Percentiles rank a stretch among this genome's conserved stretches.
Conservation (phyloP, 2,113 vertebrate species). For the Craseonycteris thonglongyai region DNA sequence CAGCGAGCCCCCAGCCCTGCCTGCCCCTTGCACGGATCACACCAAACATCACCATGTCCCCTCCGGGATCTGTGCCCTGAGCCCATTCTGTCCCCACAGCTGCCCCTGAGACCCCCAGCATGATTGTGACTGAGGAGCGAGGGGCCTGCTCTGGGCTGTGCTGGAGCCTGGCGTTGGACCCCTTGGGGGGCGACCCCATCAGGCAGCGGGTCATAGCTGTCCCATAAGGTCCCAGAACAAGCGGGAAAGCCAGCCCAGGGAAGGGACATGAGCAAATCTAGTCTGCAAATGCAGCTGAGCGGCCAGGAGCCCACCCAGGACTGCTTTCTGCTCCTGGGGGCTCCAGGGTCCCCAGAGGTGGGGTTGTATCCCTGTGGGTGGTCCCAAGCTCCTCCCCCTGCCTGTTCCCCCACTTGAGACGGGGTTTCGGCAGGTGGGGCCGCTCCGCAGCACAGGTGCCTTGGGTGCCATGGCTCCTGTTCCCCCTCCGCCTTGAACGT, state of each 20-base stretch:
- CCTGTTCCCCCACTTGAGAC: neutral
- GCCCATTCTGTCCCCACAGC: neutral
- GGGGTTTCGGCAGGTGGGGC: neutral
- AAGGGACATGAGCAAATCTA: neutral
- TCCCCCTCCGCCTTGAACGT: too few species aligned
- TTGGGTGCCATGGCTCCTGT: too few species aligned
- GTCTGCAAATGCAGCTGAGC: neutral
- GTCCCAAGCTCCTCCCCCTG: rapidly evolving
- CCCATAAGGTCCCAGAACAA: neutral
- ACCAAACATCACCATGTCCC: rapidly evolving
- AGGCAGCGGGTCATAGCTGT: neutral
- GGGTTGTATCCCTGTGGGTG: rapidly evolving
- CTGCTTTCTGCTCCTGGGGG: rapidly evolving
- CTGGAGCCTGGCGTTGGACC: neutral
- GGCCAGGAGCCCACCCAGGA: rapidly evolving
- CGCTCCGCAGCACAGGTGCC: rapidly evolving
- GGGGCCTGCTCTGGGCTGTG: neutral
- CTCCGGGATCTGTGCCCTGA: neutral
- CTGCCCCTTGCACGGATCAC: neutral
- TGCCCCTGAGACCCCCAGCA: neutral
- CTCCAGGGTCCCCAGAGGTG: too few species aligned
- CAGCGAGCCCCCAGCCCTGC: rapidly evolving
- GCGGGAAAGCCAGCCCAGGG: neutral
- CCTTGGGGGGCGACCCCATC: too few species aligned
- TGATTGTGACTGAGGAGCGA: too few species aligned